Base-by-base conservation (phyloP, 2,888 invertebrate species). In the Corbicula japonica region DNA sequence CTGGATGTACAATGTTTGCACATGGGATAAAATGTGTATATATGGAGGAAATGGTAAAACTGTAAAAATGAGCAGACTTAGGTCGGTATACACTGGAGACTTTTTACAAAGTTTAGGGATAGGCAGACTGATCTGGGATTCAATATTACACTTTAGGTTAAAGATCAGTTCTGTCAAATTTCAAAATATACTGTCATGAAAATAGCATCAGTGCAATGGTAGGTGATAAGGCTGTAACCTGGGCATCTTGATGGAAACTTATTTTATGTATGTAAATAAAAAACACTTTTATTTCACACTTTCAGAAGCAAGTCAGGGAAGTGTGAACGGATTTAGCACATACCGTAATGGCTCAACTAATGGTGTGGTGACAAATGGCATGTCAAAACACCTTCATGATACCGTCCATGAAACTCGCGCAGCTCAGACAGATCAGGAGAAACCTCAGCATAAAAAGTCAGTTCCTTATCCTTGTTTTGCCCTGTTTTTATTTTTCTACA, bases 261-360 rank as follows among this genome's bases (percentile, higher is more conserved):
- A 41, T 12, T 10, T 41, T 41, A 15, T 12, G 41, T 12, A 41
- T 10, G 10, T 38, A 58, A n/a, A 4, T 30, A 21, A 18, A 41
- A 15, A 30, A 15, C 6, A 56, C 0, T 21, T 58, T 18, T 46
- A 10, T 50, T 23, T 61, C 21, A 62, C 4, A 50, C 21, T 70
- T 72, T 52, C 75, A 87, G 87, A 84, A 76, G 85, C 88, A 46
- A 71, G 87, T 34, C 84, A 85, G 79, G 69, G 84, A n/a, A 76
- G 85, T 41, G 85, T 84, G 50, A 91, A 91, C 81, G 91, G 91
- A n/a, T 91, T 82, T 72, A 91, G 86, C 75, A 61, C 90, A 34
- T 88, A 88, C 69, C 81, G 85, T 74, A 90, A 89, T 86, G 90
- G 90, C 50, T 84, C 83, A 6, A 83, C 89, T 1, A 92, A 91